A percentile compares a stretch with the other conserved stretches of the same genome.
Conservation (phyloP, 2,888 invertebrate genomes). For the Drosophila macrothrix region DNA sequence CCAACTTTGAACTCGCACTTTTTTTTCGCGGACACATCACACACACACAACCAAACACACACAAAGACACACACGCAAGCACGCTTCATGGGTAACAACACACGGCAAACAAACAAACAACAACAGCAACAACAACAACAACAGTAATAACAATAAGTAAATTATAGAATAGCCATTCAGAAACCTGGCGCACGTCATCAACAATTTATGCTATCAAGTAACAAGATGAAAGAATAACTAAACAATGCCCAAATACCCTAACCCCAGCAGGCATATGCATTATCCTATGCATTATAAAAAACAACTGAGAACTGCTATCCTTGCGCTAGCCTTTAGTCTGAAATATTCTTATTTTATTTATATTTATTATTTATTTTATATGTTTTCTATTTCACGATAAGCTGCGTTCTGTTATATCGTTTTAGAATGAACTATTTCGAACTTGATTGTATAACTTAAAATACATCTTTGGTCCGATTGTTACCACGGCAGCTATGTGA, state of each 20-base stretch:
- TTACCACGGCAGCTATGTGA: background rate
- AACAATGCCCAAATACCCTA: background rate
- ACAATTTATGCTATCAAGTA: slow-evolving; percentile 66
- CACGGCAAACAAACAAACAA: slow-evolving; percentile 2
- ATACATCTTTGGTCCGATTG: background rate
- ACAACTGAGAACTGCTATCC: background rate
- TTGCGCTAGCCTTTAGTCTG: background rate
- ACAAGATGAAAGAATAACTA: slow-evolving; percentile 17
- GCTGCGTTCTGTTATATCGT: background rate
- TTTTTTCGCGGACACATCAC: slow-evolving; percentile 22
- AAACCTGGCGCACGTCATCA: slow-evolving; percentile 62
- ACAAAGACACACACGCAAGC: slow-evolving; percentile 1
- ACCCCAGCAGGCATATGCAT: background rate
- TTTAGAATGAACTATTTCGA: background rate
- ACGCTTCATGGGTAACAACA: slow-evolving; percentile 19
- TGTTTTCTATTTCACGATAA: background rate
- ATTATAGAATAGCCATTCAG: slow-evolving; percentile 24
- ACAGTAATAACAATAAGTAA: slow-evolving; percentile 18
- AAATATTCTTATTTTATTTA: background rate
- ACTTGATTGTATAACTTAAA: background rate
- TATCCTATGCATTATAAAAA: background rate
- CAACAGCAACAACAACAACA: background rate
- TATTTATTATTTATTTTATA: background rate
- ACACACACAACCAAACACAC: background rate
- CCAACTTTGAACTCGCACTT: slow-evolving; percentile 59